A percentile compares a stretch with the other conserved stretches of the same genome.
Conservation (phyloP, 2,797 vertebrate genomes). For the Sebastes minor region DNA sequence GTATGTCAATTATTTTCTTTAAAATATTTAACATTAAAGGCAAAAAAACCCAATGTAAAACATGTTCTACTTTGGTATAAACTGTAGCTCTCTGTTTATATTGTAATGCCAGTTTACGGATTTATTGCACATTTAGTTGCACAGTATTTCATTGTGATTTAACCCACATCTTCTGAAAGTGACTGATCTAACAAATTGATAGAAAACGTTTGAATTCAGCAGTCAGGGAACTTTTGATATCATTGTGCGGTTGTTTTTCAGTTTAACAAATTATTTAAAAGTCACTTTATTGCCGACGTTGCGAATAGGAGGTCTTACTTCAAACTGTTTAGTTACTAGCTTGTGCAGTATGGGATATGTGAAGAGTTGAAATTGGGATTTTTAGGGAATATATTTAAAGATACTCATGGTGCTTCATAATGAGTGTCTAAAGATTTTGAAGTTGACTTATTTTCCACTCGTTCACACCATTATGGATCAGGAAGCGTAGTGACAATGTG, state of each 20-base stretch:
- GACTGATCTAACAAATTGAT: neutral
- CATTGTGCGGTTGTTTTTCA: neutral
- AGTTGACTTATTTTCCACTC: neutral
- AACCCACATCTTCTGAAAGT: neutral
- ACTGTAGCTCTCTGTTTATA: neutral
- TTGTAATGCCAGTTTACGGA: neutral
- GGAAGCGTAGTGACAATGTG: neutral
- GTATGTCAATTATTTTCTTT: neutral
- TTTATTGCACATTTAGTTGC: neutral
- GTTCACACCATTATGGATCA: neutral
- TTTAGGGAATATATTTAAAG: neutral
- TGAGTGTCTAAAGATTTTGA: neutral
- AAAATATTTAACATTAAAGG: constrained; percentile 10
- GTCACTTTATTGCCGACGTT: neutral
- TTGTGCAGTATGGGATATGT: neutral
- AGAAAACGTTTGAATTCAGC: neutral
- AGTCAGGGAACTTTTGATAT: neutral
- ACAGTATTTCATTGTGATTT: neutral
- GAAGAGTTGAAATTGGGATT: neutral
- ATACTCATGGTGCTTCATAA: neutral
- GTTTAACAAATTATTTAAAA: neutral
- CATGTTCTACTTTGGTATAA: neutral
- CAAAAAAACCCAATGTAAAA: neutral
- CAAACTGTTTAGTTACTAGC: neutral
- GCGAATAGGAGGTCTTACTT: neutral